Evolutionary conservation across 1,140 invertebrate species (phyloP).

Genomic region (Nylanderia fulva): DNA sequence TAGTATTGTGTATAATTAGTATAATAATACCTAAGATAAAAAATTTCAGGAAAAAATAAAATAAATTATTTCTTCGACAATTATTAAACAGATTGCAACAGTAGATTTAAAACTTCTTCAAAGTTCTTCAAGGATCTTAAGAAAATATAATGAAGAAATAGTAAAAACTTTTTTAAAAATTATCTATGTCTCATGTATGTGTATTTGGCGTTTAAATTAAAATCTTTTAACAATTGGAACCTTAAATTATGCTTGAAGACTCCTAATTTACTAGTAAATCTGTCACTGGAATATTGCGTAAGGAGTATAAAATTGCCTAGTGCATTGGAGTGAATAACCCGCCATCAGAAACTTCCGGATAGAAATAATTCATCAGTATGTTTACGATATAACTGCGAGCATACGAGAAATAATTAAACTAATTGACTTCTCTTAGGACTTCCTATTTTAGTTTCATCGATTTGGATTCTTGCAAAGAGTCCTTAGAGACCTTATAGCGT

Average conservation of each 20-base stretch:
- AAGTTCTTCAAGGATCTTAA: background rate
- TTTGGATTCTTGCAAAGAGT: background rate
- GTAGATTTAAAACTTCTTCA: background rate
- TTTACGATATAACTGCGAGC: background rate
- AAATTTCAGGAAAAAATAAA: too few relatives aligned
- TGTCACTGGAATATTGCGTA: background rate
- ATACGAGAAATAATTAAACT: background rate
- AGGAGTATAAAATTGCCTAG: background rate
- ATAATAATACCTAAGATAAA: too few relatives aligned
- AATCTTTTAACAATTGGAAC: background rate
- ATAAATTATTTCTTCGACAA: too few relatives aligned
- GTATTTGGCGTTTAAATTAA: background rate
- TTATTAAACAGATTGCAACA: too few relatives aligned
- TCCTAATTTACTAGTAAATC: background rate
- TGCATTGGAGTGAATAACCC: slow-evolving; percentile 14
- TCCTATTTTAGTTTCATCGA: background rate
- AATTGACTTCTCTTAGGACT: background rate
- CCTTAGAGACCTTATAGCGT: background rate
- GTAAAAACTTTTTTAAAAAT: background rate
- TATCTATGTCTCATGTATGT: too few relatives aligned
- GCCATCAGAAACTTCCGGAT: background rate
- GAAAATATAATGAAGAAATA: background rate
- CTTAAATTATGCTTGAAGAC: background rate
- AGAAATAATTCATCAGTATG: slow-evolving; percentile 27
- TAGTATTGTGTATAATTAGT: too few relatives aligned